Evolutionary conservation across 92 coral and sea anemone genomes (phyloP).

Genomic region (Ricordea florida): DNA sequence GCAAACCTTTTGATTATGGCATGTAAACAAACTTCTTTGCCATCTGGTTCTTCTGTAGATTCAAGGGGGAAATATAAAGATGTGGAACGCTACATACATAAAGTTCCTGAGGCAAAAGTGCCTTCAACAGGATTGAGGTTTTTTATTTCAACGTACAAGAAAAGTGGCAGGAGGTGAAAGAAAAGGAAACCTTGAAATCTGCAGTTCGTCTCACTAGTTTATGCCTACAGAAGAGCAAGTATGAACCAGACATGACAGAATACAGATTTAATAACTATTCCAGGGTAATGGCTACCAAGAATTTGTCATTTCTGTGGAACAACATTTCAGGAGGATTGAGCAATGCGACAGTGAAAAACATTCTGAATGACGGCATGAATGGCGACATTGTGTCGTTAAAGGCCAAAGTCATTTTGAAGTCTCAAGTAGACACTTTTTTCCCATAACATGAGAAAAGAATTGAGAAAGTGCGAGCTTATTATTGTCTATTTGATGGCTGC

Average conservation of each 20-base stretch:
- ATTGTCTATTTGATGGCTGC: slow-evolving; percentile 32
- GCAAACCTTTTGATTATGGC: not conserved
- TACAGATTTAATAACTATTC: slow-evolving; percentile 17
- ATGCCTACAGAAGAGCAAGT: slow-evolving; percentile 28
- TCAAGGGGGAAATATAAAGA: not conserved
- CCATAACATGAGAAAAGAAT: slow-evolving; percentile 7
- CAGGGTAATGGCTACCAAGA: slow-evolving; percentile 1
- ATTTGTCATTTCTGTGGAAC: slow-evolving; percentile 32
- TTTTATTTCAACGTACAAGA: slow-evolving; percentile 15
- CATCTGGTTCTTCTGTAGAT: slow-evolving; percentile 1
- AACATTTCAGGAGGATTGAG: not conserved
- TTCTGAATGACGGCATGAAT: not conserved
- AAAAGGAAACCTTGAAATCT: not conserved
- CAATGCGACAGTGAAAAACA: slow-evolving; percentile 3
- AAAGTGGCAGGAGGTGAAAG: not conserved
- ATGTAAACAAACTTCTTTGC: not conserved
- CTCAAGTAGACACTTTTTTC: slow-evolving; percentile 7
- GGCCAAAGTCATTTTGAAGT: slow-evolving; percentile 39
- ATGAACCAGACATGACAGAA: slow-evolving; percentile 10
- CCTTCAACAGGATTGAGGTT: slow-evolving; percentile 34
- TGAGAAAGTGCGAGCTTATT: slow-evolving; percentile 36
- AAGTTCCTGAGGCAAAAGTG: slow-evolving; percentile 5
- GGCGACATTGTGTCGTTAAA: slow-evolving; percentile 40
- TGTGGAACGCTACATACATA: slow-evolving; percentile 32
- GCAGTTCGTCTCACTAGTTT: not conserved